Evolutionary conservation across 1,140 invertebrate species (phyloP), one percentile per base, ranked within the genome.

Genomic region (Drosophila fuyamai): DNA sequence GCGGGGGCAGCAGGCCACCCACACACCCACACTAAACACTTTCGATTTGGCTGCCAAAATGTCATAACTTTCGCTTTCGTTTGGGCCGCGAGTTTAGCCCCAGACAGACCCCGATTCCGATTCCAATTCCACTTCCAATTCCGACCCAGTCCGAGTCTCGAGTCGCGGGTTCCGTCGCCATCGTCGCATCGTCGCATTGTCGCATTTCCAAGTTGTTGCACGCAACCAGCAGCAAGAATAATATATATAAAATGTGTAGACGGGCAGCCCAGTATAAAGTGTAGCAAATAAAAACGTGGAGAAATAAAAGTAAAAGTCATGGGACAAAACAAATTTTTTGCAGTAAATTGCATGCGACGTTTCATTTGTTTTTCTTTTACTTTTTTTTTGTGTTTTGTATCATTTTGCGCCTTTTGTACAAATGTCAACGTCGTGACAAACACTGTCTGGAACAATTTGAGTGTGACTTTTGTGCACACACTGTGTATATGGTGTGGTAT

Each of bases 11-110:
- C 48, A 16, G 8, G 12, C 40, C 43, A 71, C 63, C 66, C 56
- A 71, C 51, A 57, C 41, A 51, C 41, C 29, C 7, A 62, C 57
- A 56, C 43, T 35, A 76, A 78, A 60, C 66, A 88, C 79, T 83
- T 76, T 83, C 79, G 41, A 43, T 63, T 83, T 79, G 71, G 60
- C 62, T 76, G 79, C 83, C 82, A 79, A 79, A 82, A 72, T 88
- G 82, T 76, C 82, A 79, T 88, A 88, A 88, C 82, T 85, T 85
- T 85, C 82, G 82, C 79, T 88, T 85, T 85, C 83, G 50, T 61
- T 36, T 36, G 36, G 35, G 60, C 57, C 72, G 41, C 72, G 53
- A 63, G 48, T 16, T 47, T 55, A 70, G 70, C 63, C 67, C 67
- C 71, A 74, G 48, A 53, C 27, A 27, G 48, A 51, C 54, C 56